These are phyloP conservation scores for Intellagama lesueurii DNA, from an alignment of 2,797 vertebrate genomes.

Conservation along the genomic window DNA sequence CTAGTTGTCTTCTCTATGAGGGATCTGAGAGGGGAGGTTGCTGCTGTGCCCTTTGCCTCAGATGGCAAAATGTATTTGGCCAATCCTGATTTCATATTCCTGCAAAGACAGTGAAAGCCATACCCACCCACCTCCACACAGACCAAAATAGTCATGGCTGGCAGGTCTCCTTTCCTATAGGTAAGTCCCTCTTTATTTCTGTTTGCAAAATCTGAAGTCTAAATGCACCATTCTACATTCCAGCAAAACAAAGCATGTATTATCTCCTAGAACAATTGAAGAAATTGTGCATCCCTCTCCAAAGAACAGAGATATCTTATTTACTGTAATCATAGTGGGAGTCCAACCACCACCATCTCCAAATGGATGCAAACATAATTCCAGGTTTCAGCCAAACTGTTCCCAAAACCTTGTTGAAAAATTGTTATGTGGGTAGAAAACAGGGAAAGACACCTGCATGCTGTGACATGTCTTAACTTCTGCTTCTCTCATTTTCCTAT, in stretches of 20 bases:
- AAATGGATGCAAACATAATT: constrained; percentile 24
- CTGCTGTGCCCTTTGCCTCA: background rate
- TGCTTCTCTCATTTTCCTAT: background rate
- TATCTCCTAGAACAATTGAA: constrained; percentile 63
- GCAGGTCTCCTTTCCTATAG: constrained; percentile 47
- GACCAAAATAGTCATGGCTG: constrained; percentile 42
- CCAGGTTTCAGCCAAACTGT: background rate
- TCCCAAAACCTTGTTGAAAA: constrained; percentile 56
- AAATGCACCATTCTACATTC: constrained; percentile 55
- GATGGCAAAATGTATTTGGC: background rate
- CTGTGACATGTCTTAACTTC: background rate
- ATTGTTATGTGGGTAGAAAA: constrained; percentile 3
- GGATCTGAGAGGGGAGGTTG: background rate
- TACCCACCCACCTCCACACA: background rate
- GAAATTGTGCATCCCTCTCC: constrained; percentile 41
- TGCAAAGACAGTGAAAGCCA: background rate
- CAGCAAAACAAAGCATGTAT: constrained; percentile 58
- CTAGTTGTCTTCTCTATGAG: background rate
- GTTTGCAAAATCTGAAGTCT: constrained; percentile 41
- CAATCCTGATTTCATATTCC: constrained; percentile 29
- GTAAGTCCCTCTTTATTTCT: constrained; percentile 27
- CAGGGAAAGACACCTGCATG: background rate
- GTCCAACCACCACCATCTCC: background rate
- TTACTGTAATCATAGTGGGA: constrained; percentile 51
- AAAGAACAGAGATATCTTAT: constrained; percentile 41